Conservation (phyloP, 2,888 invertebrate species). For the Rhorus exstirpatorius region DNA sequence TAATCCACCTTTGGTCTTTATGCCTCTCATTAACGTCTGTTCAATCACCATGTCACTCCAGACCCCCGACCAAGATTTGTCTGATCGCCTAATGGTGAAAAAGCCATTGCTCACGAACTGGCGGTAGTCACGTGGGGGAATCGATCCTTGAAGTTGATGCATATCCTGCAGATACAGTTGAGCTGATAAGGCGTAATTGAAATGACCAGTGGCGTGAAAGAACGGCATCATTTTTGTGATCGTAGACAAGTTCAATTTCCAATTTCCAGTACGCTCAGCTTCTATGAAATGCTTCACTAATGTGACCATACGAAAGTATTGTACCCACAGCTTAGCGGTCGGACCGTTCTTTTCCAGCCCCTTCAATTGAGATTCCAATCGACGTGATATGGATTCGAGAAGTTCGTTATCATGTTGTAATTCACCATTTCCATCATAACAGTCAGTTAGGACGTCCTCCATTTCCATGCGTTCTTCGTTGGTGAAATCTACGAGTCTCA, state of each 20-base stretch:
- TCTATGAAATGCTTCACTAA: slow-evolving; percentile 77
- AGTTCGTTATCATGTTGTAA: too few relatives aligned
- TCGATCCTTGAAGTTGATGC: too few relatives aligned
- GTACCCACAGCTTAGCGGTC: slow-evolving; percentile 81
- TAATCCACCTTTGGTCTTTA: slow-evolving; percentile 66
- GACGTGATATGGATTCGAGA: too few relatives aligned
- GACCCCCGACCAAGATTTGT: slow-evolving; percentile 83
- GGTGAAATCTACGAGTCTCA: too few relatives aligned
- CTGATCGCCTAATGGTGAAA: slow-evolving; percentile 81
- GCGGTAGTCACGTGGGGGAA: too few relatives aligned
- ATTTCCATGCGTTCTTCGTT: too few relatives aligned
- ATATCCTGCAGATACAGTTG: too few relatives aligned
- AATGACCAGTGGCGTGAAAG: slow-evolving; percentile 77
- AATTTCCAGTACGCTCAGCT: too few relatives aligned
- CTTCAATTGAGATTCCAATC: too few relatives aligned
- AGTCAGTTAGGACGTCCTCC: too few relatives aligned
- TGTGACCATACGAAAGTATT: slow-evolving; percentile 80
- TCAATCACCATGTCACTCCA: slow-evolving; percentile 82
- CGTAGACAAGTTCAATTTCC: slow-evolving; percentile 77
- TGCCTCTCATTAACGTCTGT: slow-evolving; percentile 66
- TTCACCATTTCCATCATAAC: too few relatives aligned
- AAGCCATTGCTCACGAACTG: slow-evolving; percentile 55
- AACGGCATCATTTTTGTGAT: slow-evolving; percentile 80
- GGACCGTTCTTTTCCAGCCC: too few relatives aligned
- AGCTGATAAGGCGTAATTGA: slow-evolving; percentile 32